Base-by-base conservation (phyloP, 2,797 vertebrate species). In the Diplodus puntazzo region DNA sequence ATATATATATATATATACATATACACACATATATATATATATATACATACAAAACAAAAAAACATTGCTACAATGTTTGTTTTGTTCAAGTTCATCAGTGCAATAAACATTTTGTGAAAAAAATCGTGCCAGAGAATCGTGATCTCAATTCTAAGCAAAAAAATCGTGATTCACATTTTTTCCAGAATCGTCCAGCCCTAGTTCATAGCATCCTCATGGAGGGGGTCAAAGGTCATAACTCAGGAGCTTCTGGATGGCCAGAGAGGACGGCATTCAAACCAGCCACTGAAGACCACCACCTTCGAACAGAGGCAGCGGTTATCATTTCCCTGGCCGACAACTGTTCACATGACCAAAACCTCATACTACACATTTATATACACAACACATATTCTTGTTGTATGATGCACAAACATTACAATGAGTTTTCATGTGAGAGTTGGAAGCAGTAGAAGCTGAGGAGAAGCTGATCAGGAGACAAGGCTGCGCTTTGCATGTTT, bases 401-500 rank as follows among this genome's bases (percentile, higher is more conserved):
- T 59, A 54, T 45, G 55, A 57, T 34, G 30, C 43, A 45, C 52
- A 52, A 62, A 61, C 49, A 10, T 72, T 43, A 62, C 10, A 45
- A 67, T 67, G 72, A 57, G 68, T 27, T 80, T 69, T 59, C 39
- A 73, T 58, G 5, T 23, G 53, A 69, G 34, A 30, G 21, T 2
- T 66, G 52, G 34, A 73, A 0, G 63, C 54, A 1, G 55, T 7
- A 17, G 70, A 69, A 73, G 61, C 54, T 1, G 21, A 5, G 4
- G 69, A 57, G 67, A 55, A 59, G 58, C 69, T 81, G 49, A 84
- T 83, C 71, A 42, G 46, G 71, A 69, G 58, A 76, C 1, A 11
- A 11, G 61, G 65, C 61, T 84, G 42, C 63, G 57, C 74, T 81
- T 78, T 75, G 64, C 63, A 79, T 83, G 81, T 77, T 57, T 72